Base-by-base conservation (phyloP, 2,797 vertebrate species). In the Martes flavigula region DNA sequence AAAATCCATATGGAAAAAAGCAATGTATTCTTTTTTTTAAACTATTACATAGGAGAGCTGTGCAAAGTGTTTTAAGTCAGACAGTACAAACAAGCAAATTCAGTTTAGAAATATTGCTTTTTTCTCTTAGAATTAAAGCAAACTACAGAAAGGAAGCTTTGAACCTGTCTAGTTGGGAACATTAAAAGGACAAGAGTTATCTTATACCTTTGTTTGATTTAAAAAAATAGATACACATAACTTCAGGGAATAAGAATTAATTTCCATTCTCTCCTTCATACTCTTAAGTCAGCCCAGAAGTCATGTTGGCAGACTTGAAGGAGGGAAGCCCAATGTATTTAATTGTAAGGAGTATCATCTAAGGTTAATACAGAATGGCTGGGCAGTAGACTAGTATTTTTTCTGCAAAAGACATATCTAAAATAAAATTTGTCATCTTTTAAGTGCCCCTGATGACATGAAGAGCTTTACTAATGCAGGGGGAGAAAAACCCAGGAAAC, bases 261-360 rank as follows among this genome's bases (percentile, higher is more conserved):
- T 91, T 90, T 90, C 77, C 66, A 35, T 68, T n/a, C 79, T 27
- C 20, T 83, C 38, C 38, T 87, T 78, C 70, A 12, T 25, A 51
- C 27, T 58, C 25, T 40, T 58, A 75, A 85, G 58, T 72, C 46
- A 96, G 46, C 13, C 43, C 84, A 93, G 77, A 95, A 94, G 86
- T 85, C 30, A 58, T 7, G 23, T 27, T 72, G 38, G 72, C 51
- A 90, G 64, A 87, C 14, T 14, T 18, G 58, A 87, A 11, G 4
- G 64, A 85, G 62, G 79, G n/a, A 92, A 58, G 64, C n/a, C 70
- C 87, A 48, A 54, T 90, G 48, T 70, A 85, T 21, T 91, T 95
- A 38, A 70, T 60, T 40, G 13, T 68, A 73, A 78, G 25, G n/a
- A 84, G 25, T 64, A 66, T 90, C 70, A 91, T 64, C 56, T 54